A percentile compares a stretch with the other conserved stretches of the same genome.
These are phyloP conservation scores for Neuroterus valhalla DNA, from an alignment of 1,140 invertebrate species.

Conservation along the genomic window DNA sequence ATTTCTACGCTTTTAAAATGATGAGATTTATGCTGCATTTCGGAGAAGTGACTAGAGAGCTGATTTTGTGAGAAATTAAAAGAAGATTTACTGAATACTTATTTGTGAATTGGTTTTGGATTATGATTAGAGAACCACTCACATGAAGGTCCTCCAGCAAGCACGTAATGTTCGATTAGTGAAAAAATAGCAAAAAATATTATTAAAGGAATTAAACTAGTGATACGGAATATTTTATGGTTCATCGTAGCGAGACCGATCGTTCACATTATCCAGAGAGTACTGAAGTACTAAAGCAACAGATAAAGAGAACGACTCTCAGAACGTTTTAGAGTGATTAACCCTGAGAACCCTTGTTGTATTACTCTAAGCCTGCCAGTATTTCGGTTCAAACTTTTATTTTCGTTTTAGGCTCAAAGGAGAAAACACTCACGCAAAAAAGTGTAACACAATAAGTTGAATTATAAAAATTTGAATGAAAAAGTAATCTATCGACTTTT, in stretches of 20 bases:
- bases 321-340: slow-evolving; percentile 16
- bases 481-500: too few relatives aligned
- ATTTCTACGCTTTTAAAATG: too few relatives aligned
- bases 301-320: neutral
- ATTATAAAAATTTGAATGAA: too few relatives aligned
- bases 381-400: too few relatives aligned
- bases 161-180: neutral
- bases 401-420: too few relatives aligned
- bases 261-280: slow-evolving; percentile 11
- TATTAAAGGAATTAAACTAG: neutral
- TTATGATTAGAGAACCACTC: slow-evolving; percentile 1
- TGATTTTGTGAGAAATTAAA: too few relatives aligned
- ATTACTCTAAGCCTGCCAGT: too few relatives aligned
- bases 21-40: too few relatives aligned
- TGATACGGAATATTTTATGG: neutral
- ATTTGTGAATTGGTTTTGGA: neutral
- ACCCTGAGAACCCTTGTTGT: neutral
- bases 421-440: too few relatives aligned
- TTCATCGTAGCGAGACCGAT: slow-evolving; percentile 14
- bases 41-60: too few relatives aligned
- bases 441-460: too few relatives aligned
- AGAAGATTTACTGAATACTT: too few relatives aligned
- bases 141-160: slow-evolving; percentile 1
- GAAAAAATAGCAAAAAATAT: neutral
- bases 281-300: neutral